A percentile compares a stretch with the other conserved stretches of the same genome.
These are phyloP conservation scores for Numenius phaeopus DNA, from an alignment of 2,797 vertebrate species.

Conservation along the genomic window DNA sequence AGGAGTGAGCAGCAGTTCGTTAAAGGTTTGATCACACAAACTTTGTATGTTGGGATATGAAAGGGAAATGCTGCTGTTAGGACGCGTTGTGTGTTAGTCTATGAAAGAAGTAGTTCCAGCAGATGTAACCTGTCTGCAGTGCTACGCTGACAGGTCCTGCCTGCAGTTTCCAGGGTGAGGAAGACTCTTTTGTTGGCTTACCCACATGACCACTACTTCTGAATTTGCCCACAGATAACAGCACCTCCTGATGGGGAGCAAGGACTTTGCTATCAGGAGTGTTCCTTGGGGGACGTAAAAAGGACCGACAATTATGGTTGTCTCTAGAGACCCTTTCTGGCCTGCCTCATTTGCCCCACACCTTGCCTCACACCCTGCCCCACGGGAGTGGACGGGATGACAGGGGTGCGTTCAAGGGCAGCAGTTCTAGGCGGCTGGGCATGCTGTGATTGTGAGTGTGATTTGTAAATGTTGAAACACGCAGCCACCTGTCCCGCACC, in stretches of 20 bases:
- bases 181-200: neutral
- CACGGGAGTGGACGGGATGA: rapidly evolving
- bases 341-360: neutral
- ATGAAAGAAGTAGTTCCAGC: neutral
- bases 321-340: neutral
- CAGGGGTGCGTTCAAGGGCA: neutral
- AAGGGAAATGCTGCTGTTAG: neutral
- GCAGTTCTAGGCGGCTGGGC: neutral
- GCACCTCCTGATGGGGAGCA: neutral
- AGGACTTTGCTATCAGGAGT: neutral
- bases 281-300: neutral
- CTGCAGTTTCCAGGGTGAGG: neutral
- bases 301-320: neutral
- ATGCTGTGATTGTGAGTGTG: neutral
- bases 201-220: neutral
- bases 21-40: neutral
- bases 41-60: neutral
- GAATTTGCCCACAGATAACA: neutral
- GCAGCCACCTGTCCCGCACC: neutral
- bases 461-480: neutral
- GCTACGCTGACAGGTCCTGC: neutral
- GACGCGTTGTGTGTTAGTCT: neutral
- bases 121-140: neutral
- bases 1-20: neutral
- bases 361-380: too few relatives aligned